Evolutionary conservation across 2,113 vertebrate species (phyloP).

Genomic region (Synodontis membranacea): DNA sequence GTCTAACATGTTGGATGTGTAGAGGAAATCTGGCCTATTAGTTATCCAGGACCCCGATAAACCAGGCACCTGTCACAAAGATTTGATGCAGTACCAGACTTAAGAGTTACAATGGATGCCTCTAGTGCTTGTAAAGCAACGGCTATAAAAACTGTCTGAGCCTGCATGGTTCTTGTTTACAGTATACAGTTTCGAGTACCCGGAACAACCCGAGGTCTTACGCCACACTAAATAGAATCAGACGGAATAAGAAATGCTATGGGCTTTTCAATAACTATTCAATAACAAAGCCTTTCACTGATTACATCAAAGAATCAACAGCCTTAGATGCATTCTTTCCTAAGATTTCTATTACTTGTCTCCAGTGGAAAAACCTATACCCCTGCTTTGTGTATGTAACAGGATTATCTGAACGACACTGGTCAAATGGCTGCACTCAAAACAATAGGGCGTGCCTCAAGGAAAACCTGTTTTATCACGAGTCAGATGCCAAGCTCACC

Average conservation of each 20-base stretch:
- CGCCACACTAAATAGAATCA: background rate
- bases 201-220: background rate
- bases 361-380: background rate
- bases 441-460: slow-evolving; percentile 57
- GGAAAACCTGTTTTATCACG: slow-evolving; percentile 51
- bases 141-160: background rate
- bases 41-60: background rate
- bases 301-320: background rate
- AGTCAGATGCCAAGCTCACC: slow-evolving; percentile 41
- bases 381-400: slow-evolving; percentile 23
- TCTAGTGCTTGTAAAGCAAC: slow-evolving; percentile 11
- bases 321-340: too few relatives aligned
- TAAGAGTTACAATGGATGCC: slow-evolving; percentile 52
- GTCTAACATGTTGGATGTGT: slow-evolving; percentile 58
- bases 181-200: too few relatives aligned
- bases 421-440: slow-evolving; percentile 47
- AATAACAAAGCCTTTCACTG: background rate
- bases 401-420: slow-evolving; percentile 38
- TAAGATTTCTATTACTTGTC: background rate
- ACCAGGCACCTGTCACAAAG: background rate
- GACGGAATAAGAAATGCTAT: background rate
- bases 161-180: slow-evolving; percentile 1
- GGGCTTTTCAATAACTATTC: background rate
- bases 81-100: slow-evolving; percentile 7
- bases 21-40: slow-evolving; percentile 56